Evolutionary conservation across 23 tunicate species (phyloP), one percentile per base, ranked within the genome.

Genomic region (Botrylloides violaceus): DNA sequence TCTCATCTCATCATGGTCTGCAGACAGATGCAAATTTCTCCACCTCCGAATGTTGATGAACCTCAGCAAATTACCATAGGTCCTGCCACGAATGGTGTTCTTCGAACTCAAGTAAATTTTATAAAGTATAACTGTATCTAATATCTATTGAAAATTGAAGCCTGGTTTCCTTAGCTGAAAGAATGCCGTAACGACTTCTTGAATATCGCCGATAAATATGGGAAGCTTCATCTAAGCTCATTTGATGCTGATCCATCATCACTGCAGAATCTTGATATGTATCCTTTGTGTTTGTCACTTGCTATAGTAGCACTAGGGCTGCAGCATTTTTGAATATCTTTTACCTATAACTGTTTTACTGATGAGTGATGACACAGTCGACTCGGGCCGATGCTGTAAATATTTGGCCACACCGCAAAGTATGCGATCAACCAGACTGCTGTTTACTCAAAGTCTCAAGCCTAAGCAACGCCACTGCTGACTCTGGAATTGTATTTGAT

Each of bases 221-320:
- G 83, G 59, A 59, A 90, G n/a, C 72, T 90, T 1, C 89, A 80
- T 61, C 49, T 79, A 56, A 90, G 78, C 0, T 90, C 97, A 34
- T 90, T 90, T 70, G 97, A 90, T 79, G 87, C 80, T 34, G 97
- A 90, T 64, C 90, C 97, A 0, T 38, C 76, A 1, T 82, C 90
- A 5, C 72, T 90, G 28, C 29, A 66, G 4, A 90, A 70, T 30
- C 48, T 90, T 35, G 83, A 83, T 21, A 68, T 83, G 97, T 90
- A 56, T 68, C 57, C 58, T 37, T n/a, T n/a, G n/a, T n/a, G n/a
- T n/a, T n/a, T n/a, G n/a, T n/a, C n/a, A n/a, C n/a, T n/a, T n/a
- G n/a, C n/a, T n/a, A n/a, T n/a, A n/a, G n/a, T n/a, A n/a, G n/a
- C n/a, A n/a, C n/a, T n/a, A n/a, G n/a, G n/a, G n/a, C n/a, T n/a